Percentiles rank a stretch among this genome's conserved stretches.
phyloP scores from a whole-genome alignment of 2,888 invertebrate genomes.

The Bugula neritina region DNA sequence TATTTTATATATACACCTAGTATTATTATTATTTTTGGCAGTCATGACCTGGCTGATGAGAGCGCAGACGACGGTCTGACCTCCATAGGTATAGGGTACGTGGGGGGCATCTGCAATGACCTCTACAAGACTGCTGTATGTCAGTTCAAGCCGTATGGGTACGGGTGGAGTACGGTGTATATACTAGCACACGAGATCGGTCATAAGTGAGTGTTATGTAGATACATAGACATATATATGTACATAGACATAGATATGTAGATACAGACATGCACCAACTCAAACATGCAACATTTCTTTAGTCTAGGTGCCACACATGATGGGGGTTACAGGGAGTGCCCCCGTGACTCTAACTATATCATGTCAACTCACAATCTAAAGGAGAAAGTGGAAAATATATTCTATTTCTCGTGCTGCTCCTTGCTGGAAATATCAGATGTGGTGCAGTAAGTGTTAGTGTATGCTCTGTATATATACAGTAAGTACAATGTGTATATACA shows the following conservation, averaged over 20 bases:
- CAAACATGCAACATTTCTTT: too few relatives aligned
- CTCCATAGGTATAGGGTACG: slow-evolving; percentile 8
- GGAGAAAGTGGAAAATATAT: background rate
- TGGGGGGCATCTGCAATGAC: background rate
- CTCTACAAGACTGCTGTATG: slow-evolving; percentile 17
- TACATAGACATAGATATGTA: too few relatives aligned
- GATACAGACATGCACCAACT: too few relatives aligned
- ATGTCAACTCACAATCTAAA: slow-evolving; percentile 19
- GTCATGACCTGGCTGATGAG: background rate
- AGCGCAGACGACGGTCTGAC: background rate
- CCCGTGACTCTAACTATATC: background rate
- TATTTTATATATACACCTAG: background rate
- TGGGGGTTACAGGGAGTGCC: slow-evolving; percentile 4
- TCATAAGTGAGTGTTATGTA: slow-evolving; percentile 8
- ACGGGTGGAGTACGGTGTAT: background rate
- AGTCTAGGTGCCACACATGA: slow-evolving; percentile 24
- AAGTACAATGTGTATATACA: too few relatives aligned
- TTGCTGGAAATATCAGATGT: background rate
- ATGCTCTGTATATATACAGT: too few relatives aligned
- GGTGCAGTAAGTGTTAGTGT: background rate
- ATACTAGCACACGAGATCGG: slow-evolving; percentile 22
- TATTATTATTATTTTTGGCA: background rate
- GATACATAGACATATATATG: too few relatives aligned
- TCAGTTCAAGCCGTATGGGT: slow-evolving; percentile 1
- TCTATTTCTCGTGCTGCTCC: slow-evolving; percentile 22